Percentiles rank a stretch among this genome's conserved stretches.
Evolutionary conservation across 2,888 invertebrate genomes (phyloP).

Genomic region (Aporophyla lueneburgensis): DNA sequence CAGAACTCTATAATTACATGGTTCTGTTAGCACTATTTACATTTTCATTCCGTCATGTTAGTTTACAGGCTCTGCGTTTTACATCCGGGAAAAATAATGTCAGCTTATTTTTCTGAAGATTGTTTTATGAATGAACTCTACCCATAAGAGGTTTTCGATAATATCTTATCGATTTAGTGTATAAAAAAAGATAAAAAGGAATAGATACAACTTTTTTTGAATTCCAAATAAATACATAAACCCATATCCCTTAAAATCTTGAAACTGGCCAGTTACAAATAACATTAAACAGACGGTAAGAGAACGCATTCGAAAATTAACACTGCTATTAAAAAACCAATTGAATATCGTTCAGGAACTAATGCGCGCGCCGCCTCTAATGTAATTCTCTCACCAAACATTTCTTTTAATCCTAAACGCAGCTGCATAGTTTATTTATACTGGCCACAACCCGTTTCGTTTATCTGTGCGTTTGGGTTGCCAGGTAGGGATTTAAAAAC

Average conservation of each 20-base stretch:
- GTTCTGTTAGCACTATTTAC: conserved; percentile 20
- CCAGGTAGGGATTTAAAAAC: conserved; percentile 55
- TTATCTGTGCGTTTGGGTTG: conserved; percentile 61
- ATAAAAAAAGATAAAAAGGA: conserved; percentile 16
- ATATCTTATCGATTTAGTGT: neutral
- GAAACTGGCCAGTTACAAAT: conserved; percentile 56
- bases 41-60: conserved; percentile 38
- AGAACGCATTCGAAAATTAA: conserved; percentile 63
- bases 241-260: conserved; percentile 28
- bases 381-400: conserved; percentile 70
- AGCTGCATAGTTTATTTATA: conserved; percentile 74
- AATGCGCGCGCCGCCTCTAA: conserved; percentile 60
- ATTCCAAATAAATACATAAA: conserved; percentile 35
- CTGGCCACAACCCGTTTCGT: conserved; percentile 71
- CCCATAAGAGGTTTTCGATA: neutral
- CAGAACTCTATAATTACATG: conserved; percentile 24
- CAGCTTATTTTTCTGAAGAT: conserved; percentile 8
- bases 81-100: neutral
- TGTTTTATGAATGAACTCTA: conserved; percentile 10
- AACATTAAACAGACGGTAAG: conserved; percentile 58
- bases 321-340: conserved; percentile 66
- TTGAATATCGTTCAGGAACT: conserved; percentile 65
- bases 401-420: conserved; percentile 72
- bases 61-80: neutral
- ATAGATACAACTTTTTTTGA: conserved; percentile 5